These are phyloP conservation scores for Synodontis membranacea DNA, from an alignment of 2,113 vertebrate genomes.

Conservation along the genomic window DNA sequence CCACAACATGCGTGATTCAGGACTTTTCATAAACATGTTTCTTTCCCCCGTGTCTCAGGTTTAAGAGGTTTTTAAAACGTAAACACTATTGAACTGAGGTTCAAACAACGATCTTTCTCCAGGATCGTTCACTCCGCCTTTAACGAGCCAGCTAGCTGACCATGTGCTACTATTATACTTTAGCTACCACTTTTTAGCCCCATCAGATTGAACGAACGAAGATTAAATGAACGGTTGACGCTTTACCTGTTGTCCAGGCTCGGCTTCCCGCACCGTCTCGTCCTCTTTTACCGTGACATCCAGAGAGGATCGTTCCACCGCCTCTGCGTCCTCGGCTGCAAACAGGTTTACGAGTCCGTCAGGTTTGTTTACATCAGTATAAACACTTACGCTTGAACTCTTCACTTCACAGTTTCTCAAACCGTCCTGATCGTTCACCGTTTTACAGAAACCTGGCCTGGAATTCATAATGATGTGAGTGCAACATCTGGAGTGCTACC, in stretches of 20 bases:
- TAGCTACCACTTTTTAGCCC: too few species aligned
- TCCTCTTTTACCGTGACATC: slow-evolving; percentile 65
- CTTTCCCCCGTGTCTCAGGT: background rate
- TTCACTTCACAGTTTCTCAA: background rate
- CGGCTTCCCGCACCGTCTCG: slow-evolving; percentile 62
- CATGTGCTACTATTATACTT: too few species aligned
- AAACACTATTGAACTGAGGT: too few species aligned
- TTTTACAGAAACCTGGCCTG: background rate
- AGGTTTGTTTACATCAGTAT: background rate
- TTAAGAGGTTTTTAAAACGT: background rate
- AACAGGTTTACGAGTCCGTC: slow-evolving; percentile 14
- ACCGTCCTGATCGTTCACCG: background rate
- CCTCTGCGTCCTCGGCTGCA: slow-evolving; percentile 66
- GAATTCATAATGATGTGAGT: background rate
- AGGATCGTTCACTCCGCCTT: too few species aligned
- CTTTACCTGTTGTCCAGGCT: slow-evolving; percentile 71
- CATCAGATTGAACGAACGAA: too few species aligned
- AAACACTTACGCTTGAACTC: background rate
- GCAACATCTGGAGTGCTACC: slow-evolving; percentile 53
- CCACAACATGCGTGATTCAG: background rate
- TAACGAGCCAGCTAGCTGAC: too few species aligned
- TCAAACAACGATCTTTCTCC: too few species aligned
- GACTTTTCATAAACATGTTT: too few species aligned
- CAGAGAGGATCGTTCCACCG: slow-evolving; percentile 53
- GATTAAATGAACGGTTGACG: background rate